A percentile compares a stretch with the other conserved stretches of the same genome.
Evolutionary conservation across 2,113 vertebrate species (phyloP).

Genomic region (Balaenoptera acutorostrata): DNA sequence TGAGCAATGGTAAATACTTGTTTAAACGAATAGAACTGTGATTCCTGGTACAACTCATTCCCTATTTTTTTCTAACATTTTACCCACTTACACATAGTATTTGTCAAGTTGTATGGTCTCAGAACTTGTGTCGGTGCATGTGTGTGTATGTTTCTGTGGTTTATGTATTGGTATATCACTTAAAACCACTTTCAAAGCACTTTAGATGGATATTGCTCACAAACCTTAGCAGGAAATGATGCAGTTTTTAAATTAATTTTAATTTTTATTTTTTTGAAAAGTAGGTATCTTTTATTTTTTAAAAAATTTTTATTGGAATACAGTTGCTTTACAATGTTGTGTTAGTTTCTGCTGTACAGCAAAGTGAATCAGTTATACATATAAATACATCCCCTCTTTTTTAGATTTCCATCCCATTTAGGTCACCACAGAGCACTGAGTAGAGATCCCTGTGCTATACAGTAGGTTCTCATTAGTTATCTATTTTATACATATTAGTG

Average conservation of each 20-base stretch:
- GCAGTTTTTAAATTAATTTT: not conserved
- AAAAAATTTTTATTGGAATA: too few species aligned
- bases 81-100: not conserved
- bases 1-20: not conserved
- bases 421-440: too few species aligned
- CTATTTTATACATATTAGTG: too few species aligned
- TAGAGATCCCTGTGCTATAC: too few species aligned
- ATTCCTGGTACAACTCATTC: not conserved
- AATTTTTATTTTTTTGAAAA: too few species aligned
- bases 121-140: not conserved
- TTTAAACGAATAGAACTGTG: not conserved
- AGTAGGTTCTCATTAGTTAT: too few species aligned
- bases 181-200: not conserved
- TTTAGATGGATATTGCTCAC: not conserved
- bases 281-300: too few species aligned
- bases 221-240: not conserved
- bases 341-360: too few species aligned
- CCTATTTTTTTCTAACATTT: not conserved
- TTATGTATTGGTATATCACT: not conserved
- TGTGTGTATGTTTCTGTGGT: not conserved
- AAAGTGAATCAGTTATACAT: too few species aligned
- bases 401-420: too few species aligned
- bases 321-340: too few species aligned
- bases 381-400: too few species aligned
- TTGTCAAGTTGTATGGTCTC: not conserved